A percentile compares a stretch with the other conserved stretches of the same genome.
phyloP scores from a whole-genome alignment of 2,797 vertebrate genomes.

The Sandelia bainsii region DNA sequence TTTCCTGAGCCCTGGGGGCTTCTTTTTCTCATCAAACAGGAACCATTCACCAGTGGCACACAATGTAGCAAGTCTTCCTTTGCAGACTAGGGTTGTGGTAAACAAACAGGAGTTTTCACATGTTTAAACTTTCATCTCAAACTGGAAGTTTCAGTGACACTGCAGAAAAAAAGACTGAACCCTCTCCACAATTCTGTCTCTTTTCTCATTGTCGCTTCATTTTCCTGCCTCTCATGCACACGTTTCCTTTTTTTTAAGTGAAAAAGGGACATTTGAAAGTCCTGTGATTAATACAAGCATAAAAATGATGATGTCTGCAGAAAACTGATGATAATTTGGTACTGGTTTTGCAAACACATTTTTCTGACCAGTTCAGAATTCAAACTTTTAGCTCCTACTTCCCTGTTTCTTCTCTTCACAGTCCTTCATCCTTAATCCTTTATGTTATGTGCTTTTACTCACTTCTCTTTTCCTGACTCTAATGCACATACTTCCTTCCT shows the following conservation, averaged over 20 bases:
- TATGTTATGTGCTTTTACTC: no score
- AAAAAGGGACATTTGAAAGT: background rate
- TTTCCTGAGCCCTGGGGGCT: conserved; percentile 51
- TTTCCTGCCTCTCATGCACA: background rate
- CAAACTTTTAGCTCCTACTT: no score
- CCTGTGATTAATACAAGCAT: conserved; percentile 13
- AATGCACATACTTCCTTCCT: no score
- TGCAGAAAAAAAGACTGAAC: conserved; percentile 38
- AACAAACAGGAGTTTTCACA: conserved; percentile 51
- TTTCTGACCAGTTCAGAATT: conserved; percentile 5
- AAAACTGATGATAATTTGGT: conserved; percentile 1
- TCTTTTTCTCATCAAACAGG: conserved; percentile 54
- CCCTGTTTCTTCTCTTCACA: no score
- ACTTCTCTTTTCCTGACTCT: no score
- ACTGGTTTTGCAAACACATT: background rate
- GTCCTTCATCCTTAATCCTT: no score
- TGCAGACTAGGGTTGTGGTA: conserved; percentile 57
- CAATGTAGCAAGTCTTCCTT: conserved; percentile 25
- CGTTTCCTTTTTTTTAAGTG: background rate
- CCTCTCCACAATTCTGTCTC: conserved; percentile 25
- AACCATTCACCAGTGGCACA: conserved; percentile 34
- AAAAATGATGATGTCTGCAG: conserved; percentile 4
- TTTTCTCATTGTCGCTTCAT: conserved; percentile 13
- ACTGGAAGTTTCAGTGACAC: conserved; percentile 42
- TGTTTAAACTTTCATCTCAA: conserved; percentile 52